Percentiles rank a stretch among this genome's conserved stretches.
These are phyloP conservation scores for Anniella stebbinsi DNA, from an alignment of 2,797 vertebrate genomes.

Conservation along the genomic window DNA sequence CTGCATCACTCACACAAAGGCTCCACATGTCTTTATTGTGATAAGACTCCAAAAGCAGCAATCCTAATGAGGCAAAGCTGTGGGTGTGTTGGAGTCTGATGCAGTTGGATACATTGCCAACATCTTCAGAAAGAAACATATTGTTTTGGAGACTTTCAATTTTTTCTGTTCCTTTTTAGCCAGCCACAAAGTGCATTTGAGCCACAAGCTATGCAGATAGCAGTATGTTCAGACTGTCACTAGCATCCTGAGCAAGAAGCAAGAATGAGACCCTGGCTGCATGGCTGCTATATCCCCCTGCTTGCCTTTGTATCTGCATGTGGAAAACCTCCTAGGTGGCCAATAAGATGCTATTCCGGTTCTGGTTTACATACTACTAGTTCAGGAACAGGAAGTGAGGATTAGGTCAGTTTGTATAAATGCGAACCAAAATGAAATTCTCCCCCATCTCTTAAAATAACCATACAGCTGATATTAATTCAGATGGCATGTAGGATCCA, in stretches of 20 bases:
- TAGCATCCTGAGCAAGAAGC: not conserved
- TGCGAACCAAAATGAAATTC: too few species aligned
- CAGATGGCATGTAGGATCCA: not conserved
- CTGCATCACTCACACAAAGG: not conserved
- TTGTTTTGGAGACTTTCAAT: not conserved
- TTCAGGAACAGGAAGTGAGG: too few species aligned
- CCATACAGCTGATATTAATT: not conserved
- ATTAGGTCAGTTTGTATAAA: too few species aligned
- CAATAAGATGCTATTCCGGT: not conserved
- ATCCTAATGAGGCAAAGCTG: not conserved
- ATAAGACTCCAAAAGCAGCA: constrained; percentile 23
- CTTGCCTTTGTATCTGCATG: not conserved
- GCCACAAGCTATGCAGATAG: constrained; percentile 33
- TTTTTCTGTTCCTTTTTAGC: constrained; percentile 7
- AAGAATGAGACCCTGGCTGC: not conserved
- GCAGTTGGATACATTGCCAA: constrained; percentile 27
- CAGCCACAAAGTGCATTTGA: constrained; percentile 42
- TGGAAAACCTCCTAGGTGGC: not conserved
- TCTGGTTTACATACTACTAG: too few species aligned
- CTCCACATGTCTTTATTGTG: not conserved
- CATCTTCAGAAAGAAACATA: not conserved
- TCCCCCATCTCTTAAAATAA: not conserved
- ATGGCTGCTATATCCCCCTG: not conserved
- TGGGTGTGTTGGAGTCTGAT: constrained; percentile 33
- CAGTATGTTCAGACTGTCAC: not conserved